Evolutionary conservation across 2,797 vertebrate genomes (phyloP), one percentile per base, ranked within the genome.

Genomic region (Notoglanidium macrostoma): DNA sequence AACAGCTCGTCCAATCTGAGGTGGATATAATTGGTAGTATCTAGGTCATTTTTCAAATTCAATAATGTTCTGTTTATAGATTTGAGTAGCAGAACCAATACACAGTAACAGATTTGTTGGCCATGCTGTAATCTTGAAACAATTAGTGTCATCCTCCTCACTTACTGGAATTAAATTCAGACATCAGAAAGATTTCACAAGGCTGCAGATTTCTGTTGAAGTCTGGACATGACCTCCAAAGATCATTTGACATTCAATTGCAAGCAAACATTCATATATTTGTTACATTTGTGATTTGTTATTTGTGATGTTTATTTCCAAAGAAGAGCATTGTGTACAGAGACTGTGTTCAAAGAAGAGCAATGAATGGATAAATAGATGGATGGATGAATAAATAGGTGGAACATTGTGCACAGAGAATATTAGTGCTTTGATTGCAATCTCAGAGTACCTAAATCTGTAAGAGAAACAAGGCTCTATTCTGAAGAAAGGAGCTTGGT

Each of bases 231-330:
- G 9, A 65, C 32, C 8, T 83, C 14, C 1, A 19, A 35, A n/a
- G 67, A 78, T 35, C n/a, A 84, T 40, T 83, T 46, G 59, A 83
- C 14, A 55, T 72, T 83, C 57, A 83, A 67, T 57, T 76, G 4
- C 15, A 74, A 76, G 44, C 44, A 76, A 67, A 72, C 55, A 54
- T 80, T 67, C 15, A 77, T 61, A 77, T 14, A 73, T 73, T 76
- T 44, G n/a, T n/a, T n/a, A n/a, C n/a, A n/a, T n/a, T n/a, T n/a
- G n/a, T n/a, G n/a, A n/a, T n/a, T n/a, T n/a, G n/a, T 40, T 32
- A 55, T 76, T 83, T 74, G 29, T 40, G 44, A 67, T 76, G 40
- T 87, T 86, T 68, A 72, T 46, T 86, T 83, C 23, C 54, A 63
- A 81, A 9, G 29, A 59, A 76, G n/a, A 84, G 26, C n/a, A 14